phyloP scores from a whole-genome alignment of 2,888 invertebrate genomes.

The Meiosimyza platycephala region DNA sequence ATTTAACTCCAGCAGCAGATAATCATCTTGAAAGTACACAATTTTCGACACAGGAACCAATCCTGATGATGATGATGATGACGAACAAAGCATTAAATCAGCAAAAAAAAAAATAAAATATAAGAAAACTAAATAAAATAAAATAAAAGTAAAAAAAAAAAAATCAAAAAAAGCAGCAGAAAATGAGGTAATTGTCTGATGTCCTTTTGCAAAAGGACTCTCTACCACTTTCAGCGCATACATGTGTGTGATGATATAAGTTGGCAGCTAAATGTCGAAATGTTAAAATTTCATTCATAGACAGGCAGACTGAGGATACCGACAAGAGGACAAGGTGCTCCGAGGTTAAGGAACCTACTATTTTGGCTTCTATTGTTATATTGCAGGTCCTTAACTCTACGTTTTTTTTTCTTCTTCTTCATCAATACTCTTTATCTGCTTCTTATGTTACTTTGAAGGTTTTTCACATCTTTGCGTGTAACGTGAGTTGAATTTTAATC shows the following conservation, averaged over 20 bases:
- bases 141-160: conserved; percentile 30
- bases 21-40: conserved; percentile 47
- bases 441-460: not conserved
- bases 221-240: conserved; percentile 36
- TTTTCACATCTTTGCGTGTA: conserved; percentile 38
- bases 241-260: conserved; percentile 24
- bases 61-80: not conserved
- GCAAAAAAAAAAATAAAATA: conserved; percentile 17
- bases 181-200: conserved; percentile 56
- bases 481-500: conserved; percentile 35
- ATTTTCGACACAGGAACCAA: conserved; percentile 27
- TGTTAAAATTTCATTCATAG: conserved; percentile 35
- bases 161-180: conserved; percentile 28
- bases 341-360: conserved; percentile 50
- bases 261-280: conserved; percentile 15
- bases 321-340: not conserved
- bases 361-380: conserved; percentile 32
- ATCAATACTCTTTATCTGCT: not conserved
- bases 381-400: conserved; percentile 38
- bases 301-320: conserved; percentile 4
- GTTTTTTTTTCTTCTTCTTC: conserved; percentile 1
- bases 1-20: conserved; percentile 62
- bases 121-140: not conserved
- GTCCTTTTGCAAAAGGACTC: conserved; percentile 46
- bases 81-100: conserved; percentile 21